Evolutionary conservation across 1,140 invertebrate genomes (phyloP).

Genomic region (Anadara kagoshimensis): DNA sequence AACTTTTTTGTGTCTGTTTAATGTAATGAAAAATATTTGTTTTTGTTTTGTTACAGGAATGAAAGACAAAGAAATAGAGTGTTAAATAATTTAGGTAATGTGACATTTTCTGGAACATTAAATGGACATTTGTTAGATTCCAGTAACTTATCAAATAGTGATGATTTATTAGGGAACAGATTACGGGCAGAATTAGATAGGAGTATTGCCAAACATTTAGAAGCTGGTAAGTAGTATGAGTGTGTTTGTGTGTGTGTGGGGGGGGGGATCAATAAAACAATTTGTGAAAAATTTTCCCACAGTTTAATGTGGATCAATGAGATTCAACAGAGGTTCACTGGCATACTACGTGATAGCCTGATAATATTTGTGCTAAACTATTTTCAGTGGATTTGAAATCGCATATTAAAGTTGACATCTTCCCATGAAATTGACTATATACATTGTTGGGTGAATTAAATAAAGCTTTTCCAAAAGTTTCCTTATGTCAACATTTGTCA

Average conservation of each 20-base stretch:
- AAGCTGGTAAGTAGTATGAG: constrained; percentile 66
- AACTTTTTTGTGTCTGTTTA: not conserved
- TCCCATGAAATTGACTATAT: no score
- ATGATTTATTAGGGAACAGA: constrained; percentile 59
- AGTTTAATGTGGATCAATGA: no score
- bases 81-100: constrained; percentile 50
- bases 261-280: no score
- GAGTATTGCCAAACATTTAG: constrained; percentile 69
- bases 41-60: constrained; percentile 43
- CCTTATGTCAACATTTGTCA: no score
- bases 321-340: no score
- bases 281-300: no score
- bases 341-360: no score
- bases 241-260: not conserved
- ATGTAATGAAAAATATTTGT: constrained; percentile 1
- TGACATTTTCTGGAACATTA: constrained; percentile 42
- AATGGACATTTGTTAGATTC: constrained; percentile 53
- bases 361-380: no score
- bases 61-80: constrained; percentile 57
- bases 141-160: constrained; percentile 45
- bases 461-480: no score
- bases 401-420: no score
- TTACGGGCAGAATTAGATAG: constrained; percentile 62
- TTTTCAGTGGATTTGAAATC: no score
- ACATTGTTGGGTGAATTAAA: no score